These are phyloP conservation scores for Brachionus asplanchnoidis DNA, from an alignment of 1,140 invertebrate genomes.

Conservation along the genomic window DNA sequence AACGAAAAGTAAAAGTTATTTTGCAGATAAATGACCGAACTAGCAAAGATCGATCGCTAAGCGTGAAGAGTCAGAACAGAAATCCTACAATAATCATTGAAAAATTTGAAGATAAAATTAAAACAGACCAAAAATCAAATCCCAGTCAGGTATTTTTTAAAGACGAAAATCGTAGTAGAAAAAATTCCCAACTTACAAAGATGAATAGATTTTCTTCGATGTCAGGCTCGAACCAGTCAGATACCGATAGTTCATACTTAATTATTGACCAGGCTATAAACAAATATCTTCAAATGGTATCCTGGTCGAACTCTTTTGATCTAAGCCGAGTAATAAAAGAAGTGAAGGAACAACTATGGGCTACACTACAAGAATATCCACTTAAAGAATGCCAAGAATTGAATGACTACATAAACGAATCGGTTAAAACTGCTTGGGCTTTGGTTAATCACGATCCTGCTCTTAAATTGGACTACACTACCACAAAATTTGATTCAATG, in stretches of 20 bases:
- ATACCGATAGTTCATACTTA: not conserved
- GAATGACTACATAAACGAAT: conserved; percentile 33
- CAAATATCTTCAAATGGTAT: not conserved
- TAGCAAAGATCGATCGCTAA: not conserved
- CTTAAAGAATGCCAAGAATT: conserved; percentile 21
- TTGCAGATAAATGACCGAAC: conserved; percentile 4
- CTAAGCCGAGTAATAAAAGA: not conserved
- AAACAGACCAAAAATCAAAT: not conserved
- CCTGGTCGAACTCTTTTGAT: not conserved
- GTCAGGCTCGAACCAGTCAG: not conserved
- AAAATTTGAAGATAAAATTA: conserved; percentile 2
- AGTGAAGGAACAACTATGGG: conserved; percentile 33
- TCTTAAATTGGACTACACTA: conserved; percentile 15
- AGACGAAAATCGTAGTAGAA: not conserved
- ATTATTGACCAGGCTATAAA: conserved; percentile 8
- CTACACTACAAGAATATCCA: conserved; percentile 32
- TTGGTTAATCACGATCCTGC: not conserved
- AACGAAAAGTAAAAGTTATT: not conserved
- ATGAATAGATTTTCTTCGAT: not conserved
- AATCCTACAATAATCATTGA: conserved; percentile 19
- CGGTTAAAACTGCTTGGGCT: conserved; percentile 16
- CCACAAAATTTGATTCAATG: not conserved
- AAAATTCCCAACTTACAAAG: not conserved
- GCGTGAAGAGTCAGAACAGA: not conserved
- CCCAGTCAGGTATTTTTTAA: conserved; percentile 19